A percentile compares a stretch with the other conserved stretches of the same genome.
Evolutionary conservation across 1,140 invertebrate genomes (phyloP).

Genomic region (Drosophila malerkotliana): DNA sequence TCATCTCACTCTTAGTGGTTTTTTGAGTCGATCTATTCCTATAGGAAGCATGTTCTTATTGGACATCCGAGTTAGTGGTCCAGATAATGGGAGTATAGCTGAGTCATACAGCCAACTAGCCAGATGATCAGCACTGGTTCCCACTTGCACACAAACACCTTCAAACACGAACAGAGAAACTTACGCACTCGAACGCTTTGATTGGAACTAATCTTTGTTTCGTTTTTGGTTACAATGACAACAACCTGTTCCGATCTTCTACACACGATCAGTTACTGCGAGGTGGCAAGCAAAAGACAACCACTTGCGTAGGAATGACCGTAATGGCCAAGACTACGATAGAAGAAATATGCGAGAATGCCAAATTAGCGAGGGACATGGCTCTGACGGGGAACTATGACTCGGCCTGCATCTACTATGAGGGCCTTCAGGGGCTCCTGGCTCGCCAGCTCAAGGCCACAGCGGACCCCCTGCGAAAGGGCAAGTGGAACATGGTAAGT

Average conservation of each 20-base stretch:
- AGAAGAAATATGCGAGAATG: constrained; percentile 95
- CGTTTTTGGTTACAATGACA: constrained; percentile 77
- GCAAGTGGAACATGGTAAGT: constrained; percentile 94
- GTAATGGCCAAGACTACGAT: constrained; percentile 92
- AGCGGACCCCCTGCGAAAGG: constrained; percentile 91
- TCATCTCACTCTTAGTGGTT: too few species aligned
- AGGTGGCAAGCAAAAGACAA: constrained; percentile 84
- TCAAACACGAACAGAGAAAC: constrained; percentile 34
- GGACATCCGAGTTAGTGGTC: too few species aligned
- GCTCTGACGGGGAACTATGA: constrained; percentile 98
- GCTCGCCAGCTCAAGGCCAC: constrained; percentile 90
- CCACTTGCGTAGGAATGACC: constrained; percentile 86
- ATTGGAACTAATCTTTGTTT: constrained; percentile 77
- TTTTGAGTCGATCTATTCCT: too few species aligned
- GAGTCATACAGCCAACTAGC: background rate
- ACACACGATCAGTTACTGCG: constrained; percentile 72
- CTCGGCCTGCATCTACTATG: constrained; percentile 96
- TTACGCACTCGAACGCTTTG: constrained; percentile 71
- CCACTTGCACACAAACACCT: constrained; percentile 18
- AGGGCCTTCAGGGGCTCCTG: constrained; percentile 90
- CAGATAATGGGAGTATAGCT: too few species aligned
- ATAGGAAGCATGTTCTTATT: too few species aligned
- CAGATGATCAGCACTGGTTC: background rate
- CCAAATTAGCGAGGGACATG: constrained; percentile 96
- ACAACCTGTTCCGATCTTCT: constrained; percentile 67